Conservation (phyloP, 2,888 invertebrate genomes). For the Eurytoma adleriae region DNA sequence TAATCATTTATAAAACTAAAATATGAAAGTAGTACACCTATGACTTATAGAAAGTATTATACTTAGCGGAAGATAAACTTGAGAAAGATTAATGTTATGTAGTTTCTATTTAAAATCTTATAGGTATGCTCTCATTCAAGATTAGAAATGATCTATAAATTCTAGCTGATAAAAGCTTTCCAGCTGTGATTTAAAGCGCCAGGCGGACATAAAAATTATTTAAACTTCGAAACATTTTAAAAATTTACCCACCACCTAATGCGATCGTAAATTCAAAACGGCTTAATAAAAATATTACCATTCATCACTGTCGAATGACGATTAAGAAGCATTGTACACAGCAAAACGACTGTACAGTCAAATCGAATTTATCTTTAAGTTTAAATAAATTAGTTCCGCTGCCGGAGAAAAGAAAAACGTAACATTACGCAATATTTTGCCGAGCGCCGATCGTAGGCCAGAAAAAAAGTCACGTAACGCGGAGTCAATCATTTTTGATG, state of each 20-base stretch:
- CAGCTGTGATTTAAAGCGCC: background rate
- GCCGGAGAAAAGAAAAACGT: too few relatives aligned
- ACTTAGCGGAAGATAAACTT: conserved; percentile 21
- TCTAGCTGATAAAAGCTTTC: conserved; percentile 17
- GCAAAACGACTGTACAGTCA: background rate
- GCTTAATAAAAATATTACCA: conserved; percentile 14
- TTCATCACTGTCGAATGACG: background rate
- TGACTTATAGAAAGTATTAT: background rate
- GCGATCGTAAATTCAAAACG: conserved; percentile 27
- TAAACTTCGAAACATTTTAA: conserved; percentile 29
- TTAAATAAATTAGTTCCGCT: too few relatives aligned
- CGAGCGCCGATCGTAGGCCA: background rate
- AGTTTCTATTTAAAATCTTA: conserved; percentile 30
- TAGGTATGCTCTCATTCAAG: conserved; percentile 4
- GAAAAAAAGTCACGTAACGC: background rate
- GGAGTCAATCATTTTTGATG: background rate
- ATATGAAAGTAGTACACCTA: background rate
- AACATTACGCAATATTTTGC: too few relatives aligned
- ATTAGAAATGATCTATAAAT: conserved; percentile 32
- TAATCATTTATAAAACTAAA: too few relatives aligned
- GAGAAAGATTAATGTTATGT: conserved; percentile 29
- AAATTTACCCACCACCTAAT: background rate
- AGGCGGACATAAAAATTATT: conserved; percentile 3
- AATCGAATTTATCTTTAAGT: background rate
- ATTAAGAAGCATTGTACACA: background rate